Evolutionary conservation across 2,888 invertebrate species (phyloP).

Genomic region (Nebria brevicollis): DNA sequence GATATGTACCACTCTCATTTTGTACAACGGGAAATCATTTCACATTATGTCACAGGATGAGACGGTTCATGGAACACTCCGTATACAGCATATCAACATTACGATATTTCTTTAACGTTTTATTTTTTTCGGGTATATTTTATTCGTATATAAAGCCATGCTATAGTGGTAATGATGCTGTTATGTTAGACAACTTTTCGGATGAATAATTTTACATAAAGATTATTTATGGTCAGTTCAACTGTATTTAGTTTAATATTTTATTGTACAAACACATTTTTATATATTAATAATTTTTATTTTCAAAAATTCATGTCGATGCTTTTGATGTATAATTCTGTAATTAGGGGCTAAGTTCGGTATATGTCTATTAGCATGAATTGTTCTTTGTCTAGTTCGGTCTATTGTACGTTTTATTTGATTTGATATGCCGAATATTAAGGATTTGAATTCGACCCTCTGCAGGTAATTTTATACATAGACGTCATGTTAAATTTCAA

Average conservation of each 20-base stretch:
- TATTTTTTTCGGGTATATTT: background rate
- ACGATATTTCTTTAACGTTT: background rate
- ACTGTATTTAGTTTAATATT: too few relatives aligned
- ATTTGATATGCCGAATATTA: constrained; percentile 26
- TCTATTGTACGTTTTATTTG: background rate
- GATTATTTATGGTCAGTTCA: too few relatives aligned
- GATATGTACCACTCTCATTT: constrained; percentile 39
- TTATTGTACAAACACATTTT: too few relatives aligned
- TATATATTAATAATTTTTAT: too few relatives aligned
- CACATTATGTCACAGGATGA: constrained; percentile 39
- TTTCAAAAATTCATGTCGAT: too few relatives aligned
- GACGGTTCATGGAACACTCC: constrained; percentile 8
- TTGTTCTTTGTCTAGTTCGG: background rate
- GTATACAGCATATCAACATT: background rate
- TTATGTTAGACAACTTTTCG: too few relatives aligned
- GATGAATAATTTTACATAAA: too few relatives aligned
- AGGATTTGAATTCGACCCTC: constrained; percentile 36
- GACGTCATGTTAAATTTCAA: constrained; percentile 39
- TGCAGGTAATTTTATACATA: constrained; percentile 37
- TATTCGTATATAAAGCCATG: background rate
- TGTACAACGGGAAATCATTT: constrained; percentile 42
- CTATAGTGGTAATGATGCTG: too few relatives aligned
- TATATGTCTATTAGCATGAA: background rate
- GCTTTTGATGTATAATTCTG: background rate
- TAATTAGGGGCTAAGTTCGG: background rate